Percentiles rank a stretch among this genome's conserved stretches.
These are phyloP conservation scores for Ceryle rudis DNA, from an alignment of 2,797 vertebrate genomes.

Conservation along the genomic window DNA sequence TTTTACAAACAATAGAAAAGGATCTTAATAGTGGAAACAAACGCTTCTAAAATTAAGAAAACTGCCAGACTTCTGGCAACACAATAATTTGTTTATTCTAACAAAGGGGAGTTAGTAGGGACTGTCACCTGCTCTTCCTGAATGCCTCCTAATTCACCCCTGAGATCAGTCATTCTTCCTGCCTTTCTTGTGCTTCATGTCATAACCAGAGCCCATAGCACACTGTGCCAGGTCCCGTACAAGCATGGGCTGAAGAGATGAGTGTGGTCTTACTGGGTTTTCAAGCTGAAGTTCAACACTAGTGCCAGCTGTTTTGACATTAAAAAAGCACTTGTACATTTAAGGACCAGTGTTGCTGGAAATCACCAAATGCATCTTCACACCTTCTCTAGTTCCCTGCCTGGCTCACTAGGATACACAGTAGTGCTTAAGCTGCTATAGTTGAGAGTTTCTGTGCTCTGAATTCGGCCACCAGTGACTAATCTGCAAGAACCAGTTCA, in stretches of 20 bases:
- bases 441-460: background rate
- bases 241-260: background rate
- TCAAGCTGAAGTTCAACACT: background rate
- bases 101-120: background rate
- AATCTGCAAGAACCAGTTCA: background rate
- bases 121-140: background rate
- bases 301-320: background rate
- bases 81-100: background rate
- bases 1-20: background rate
- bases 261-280: background rate
- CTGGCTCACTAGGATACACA: background rate
- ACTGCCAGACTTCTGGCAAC: background rate
- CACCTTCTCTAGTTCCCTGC: background rate
- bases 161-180: background rate
- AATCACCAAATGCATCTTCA: background rate
- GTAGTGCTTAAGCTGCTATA: background rate
- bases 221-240: background rate
- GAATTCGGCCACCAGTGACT: background rate
- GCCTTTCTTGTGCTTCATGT: background rate
- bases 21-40: background rate
- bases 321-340: fast-evolving
- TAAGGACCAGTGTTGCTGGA: background rate
- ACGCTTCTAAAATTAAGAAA: background rate
- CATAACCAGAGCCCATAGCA: background rate
- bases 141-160: background rate